Evolutionary conservation across 2,797 vertebrate genomes (phyloP), one percentile per base, ranked within the genome.

Genomic region (Smutsia temminckii): DNA sequence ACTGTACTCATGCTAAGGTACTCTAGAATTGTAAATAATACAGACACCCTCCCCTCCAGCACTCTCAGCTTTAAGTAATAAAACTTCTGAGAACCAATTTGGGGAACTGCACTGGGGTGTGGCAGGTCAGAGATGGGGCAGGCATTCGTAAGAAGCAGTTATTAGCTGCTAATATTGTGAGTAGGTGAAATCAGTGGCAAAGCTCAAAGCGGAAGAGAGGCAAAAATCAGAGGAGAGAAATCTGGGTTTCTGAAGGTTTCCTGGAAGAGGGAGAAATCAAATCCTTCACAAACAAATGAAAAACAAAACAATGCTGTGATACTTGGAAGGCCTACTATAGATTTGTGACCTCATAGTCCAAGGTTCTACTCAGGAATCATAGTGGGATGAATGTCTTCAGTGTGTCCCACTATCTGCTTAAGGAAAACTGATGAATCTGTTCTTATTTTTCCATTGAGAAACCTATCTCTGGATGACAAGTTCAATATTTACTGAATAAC

Each of bases 61-160:
- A 5, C 49, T 89, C 29, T 32, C 6, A 80, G 25, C 29, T 68
- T 83, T 71, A 92, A 92, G 83, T 37, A 87, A 37, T 64, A 40
- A 79, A 46, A 71, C 18, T 88, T 71, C 20, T 61, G 81, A 87
- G 61, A 79, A 42, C 23, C 2, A 49, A 23, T 3, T n/a, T 94
- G 14, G 88, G 51, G n/a, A 85, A 34, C 6, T 32, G 20, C 7
- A 32, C 1, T 32, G 29, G 4, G 14, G 40, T 13, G 7, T 79
- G 57, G n/a, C 0, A 71, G 16, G 16, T 88, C 46, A 89, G 57
- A 85, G 51, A 68, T 25, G 23, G 46, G 59, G 40, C 6, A 20
- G 6, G 11, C 69, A 11, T 13, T 74, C 27, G 12, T 63, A 51
- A 87, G 32, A 21, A 77, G 80, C 29, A 75, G 21, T 83, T 75